Evolutionary conservation across 2,888 invertebrate genomes (phyloP), one percentile per base, ranked within the genome.

Genomic region (Vanessa cardui): DNA sequence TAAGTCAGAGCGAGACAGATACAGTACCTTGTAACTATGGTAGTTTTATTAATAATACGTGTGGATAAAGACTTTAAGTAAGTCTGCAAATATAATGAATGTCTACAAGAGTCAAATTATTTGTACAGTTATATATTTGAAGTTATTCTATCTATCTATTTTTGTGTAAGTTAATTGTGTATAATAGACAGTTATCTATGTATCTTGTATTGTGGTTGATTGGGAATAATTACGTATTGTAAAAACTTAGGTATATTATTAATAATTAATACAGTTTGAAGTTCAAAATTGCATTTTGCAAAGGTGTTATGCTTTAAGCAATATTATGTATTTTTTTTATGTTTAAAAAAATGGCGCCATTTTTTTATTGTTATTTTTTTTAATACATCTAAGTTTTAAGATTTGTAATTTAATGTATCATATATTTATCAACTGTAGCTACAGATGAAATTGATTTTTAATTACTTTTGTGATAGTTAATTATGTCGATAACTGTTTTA

Each of bases 291-390:
- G 50, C 21, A 50, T 50, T 50, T 50, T 5, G 50, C 16, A 50
- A 50, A 12, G 50, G 26, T 50, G 50, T 15, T 6, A 6, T 50
- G 15, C 21, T 50, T 26, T 50, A 50, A 21, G 15, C 6, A 21
- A 12, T 54, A 7, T 21, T 54, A n/a, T 16, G 2, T 31, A 31
- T 31, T 31, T 26, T 52, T 16, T 15, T 50, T 52, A 15, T 21
- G 5, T 26, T 54, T 54, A 16, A 50, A 6, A 54, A 33, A 31
- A 54, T 54, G 31, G 33, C 31, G n/a, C 54, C n/a, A 54, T 54
- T 54, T 52, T 52, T 49, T 49, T 26, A 21, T 52, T 16, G 26
- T 21, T 54, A n/a, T 54, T 33, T 26, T 31, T 16, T 54, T 54
- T 3, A 54, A 33, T 54, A n/a, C n/a, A 16, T 47, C 6, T 47